Evolutionary conservation across 2,888 invertebrate genomes (phyloP), one percentile per base, ranked within the genome.

Genomic region (Drosophila emarginata): DNA sequence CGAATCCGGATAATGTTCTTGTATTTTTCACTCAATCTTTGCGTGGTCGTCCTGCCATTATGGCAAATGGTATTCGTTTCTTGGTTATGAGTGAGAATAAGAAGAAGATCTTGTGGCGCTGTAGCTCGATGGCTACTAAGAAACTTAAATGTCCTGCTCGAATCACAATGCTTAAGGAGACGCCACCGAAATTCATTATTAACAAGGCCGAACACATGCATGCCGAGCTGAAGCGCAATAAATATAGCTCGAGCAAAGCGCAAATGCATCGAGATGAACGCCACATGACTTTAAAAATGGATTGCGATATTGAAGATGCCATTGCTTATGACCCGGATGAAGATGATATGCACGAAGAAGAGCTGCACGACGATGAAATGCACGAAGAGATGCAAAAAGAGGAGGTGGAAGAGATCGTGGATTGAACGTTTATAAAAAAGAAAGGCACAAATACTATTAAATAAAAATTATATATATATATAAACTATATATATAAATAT

Each of bases 41-140:
- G 23, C 89, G 92, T 50, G 92, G 92, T 9, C 89, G 91, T 3
- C 92, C 92, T 0, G 92, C 92, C 9, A 92, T 92, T n/a, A 90
- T 92, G 89, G 92, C 92, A 37, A 91, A 92, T 64, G 91, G 91
- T 62, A 87, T 91, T n/a, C 88, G 92, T 12, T 92, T 92, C 66
- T 83, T 92, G 7, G 87, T 91, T n/a, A 92, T 92, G 92, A 92
- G 91, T 69, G 91, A 92, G 76, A 92, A 91, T 73, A 90, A 90
- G 64, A 91, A 91, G 79, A 91, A 91, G 78, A 91, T 92, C 4
- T 74, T 92, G 23, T 92, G 92, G 92, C 90, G 92, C 18, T 92
- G 92, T 77, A 91, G 92, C 56, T 91, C 90, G 11, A 92, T 92
- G 92, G 92, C 92, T 28, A 92, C 92, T 18, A 92, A 92, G 73